Base-by-base conservation (phyloP, 2,888 invertebrate species). In the Glyphotaelius pellucidus region DNA sequence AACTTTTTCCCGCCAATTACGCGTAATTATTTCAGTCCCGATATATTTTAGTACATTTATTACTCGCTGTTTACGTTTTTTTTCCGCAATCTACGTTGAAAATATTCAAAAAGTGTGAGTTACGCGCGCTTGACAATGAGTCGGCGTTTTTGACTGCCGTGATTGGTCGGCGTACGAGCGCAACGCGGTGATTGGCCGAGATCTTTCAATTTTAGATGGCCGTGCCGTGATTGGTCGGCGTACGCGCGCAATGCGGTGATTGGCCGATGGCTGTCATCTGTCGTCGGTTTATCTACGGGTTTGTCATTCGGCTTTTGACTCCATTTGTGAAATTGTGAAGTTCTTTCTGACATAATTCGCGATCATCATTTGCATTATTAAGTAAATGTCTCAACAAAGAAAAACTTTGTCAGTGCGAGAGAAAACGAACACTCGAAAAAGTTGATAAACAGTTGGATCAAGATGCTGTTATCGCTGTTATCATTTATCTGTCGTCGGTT, bases 321-420 rank as follows among this genome's bases (percentile, higher is more conserved):
- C 7, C 15, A 35, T 35, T 35, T 35, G 35, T 35, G 3, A 35
- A 3, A 5, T 5, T n/a, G n/a, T n/a, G n/a, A n/a, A n/a, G n/a
- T 35, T 35, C 35, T 35, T 35, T 35, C 35, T 3, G 35, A 35
- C 35, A 35, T 35, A 4, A 84, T 84, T 32, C 14, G 7, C 80
- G 1, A 25, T 12, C 12, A 80, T 90, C 15, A 85, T 79, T 84
- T 30, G 85, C 85, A 85, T 52, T 35, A 3, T 85, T n/a, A n/a
- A n/a, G n/a, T n/a, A n/a, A n/a, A n/a, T n/a, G n/a, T n/a, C n/a
- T 67, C 25, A 87, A 1, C 85, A 85, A 79, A 90, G 90, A 42
- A 85, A 90, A 85, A 38, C 79, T 31, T 90, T 90, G 30, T 85
- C 90, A 12, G 79, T n/a, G n/a, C n/a, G n/a, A n/a, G n/a, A n/a